A percentile compares a stretch with the other conserved stretches of the same genome.
phyloP scores from a whole-genome alignment of 1,140 invertebrate species.

The Drepana arcuata region DNA sequence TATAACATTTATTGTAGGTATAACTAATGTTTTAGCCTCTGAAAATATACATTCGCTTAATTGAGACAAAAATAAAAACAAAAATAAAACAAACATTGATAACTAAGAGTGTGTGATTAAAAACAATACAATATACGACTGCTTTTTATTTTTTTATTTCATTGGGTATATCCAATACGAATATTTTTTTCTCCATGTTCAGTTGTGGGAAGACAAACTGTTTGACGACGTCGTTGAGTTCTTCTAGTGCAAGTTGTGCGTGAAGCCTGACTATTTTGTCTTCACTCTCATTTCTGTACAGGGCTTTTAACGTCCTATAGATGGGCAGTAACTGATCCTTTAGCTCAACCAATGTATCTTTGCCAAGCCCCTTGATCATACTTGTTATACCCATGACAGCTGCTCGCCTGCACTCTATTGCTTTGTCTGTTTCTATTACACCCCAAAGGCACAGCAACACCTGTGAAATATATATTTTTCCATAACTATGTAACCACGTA shows the following conservation, averaged over 20 bases:
- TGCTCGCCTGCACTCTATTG: conserved; percentile 82
- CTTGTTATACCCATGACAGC: conserved; percentile 82
- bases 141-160: conserved; percentile 46
- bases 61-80: too few species aligned
- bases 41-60: too few species aligned
- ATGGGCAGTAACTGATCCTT: conserved; percentile 78
- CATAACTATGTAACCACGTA: too few species aligned
- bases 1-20: too few species aligned
- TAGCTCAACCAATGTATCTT: conserved; percentile 76
- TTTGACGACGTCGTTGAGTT: conserved; percentile 80
- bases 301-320: conserved; percentile 79
- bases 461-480: too few species aligned
- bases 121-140: conserved; percentile 25
- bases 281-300: conserved; percentile 74
- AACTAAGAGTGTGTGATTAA: conserved; percentile 32
- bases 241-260: conserved; percentile 81
- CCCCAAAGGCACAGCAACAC: conserved; percentile 79
- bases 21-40: too few species aligned
- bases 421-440: conserved; percentile 79
- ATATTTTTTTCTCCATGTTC: conserved; percentile 76
- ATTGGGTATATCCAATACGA: conserved; percentile 50
- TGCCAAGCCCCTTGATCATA: conserved; percentile 81
- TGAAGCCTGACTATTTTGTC: conserved; percentile 82
- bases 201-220: conserved; percentile 73
- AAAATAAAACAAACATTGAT: too few species aligned